phyloP scores from a whole-genome alignment of 2,113 vertebrate genomes.

The Phalacrocorax carbo region DNA sequence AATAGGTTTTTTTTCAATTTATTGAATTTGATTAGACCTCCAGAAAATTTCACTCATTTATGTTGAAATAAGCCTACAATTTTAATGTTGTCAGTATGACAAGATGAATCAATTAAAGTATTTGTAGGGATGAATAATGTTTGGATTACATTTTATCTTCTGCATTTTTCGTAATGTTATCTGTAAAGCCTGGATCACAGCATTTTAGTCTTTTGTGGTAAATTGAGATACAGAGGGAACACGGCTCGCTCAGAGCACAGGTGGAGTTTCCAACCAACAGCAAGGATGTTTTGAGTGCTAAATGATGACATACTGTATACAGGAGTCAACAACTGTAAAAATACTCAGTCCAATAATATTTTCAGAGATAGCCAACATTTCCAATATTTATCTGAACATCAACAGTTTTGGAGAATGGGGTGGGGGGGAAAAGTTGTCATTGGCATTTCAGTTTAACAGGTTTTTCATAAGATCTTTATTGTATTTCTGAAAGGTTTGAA shows the following conservation, averaged over 20 bases:
- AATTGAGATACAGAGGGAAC: not conserved
- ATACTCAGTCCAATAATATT: not conserved
- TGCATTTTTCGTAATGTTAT: not conserved
- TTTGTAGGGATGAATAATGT: not conserved
- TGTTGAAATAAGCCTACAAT: not conserved
- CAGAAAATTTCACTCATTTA: not conserved
- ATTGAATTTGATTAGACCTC: not conserved
- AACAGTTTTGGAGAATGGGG: not conserved
- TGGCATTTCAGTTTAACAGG: not conserved
- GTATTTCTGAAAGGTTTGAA: not conserved
- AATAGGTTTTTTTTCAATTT: not conserved
- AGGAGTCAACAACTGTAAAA: not conserved
- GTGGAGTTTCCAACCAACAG: not conserved
- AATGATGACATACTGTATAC: not conserved
- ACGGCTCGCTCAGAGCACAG: not conserved
- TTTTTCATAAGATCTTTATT: not conserved
- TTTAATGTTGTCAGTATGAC: not conserved
- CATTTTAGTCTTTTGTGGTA: not conserved
- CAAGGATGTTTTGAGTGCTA: not conserved
- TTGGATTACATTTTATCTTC: not conserved
- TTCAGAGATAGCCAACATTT: not conserved
- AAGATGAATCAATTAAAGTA: not conserved
- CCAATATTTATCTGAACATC: not conserved
- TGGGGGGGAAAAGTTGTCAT: not conserved
- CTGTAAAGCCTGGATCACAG: not conserved